Base-by-base conservation (phyloP, 2,888 invertebrate genomes). In the Callosobruchus maculatus region DNA sequence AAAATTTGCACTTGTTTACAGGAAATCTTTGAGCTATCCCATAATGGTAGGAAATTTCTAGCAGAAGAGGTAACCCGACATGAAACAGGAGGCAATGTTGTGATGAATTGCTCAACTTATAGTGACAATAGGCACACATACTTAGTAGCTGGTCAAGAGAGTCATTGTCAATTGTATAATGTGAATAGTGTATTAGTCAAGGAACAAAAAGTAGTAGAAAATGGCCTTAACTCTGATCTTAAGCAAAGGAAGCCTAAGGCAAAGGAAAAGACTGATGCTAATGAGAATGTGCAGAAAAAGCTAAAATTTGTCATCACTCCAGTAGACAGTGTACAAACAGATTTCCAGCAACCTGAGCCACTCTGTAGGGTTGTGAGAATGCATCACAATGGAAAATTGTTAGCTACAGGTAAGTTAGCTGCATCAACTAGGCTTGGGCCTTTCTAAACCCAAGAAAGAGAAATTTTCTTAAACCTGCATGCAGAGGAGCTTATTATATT, bases 11-110 rank as follows among this genome's bases (percentile, higher is more conserved):
- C n/a, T n/a, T n/a, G n/a, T n/a, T 88, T 90, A 74, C 84, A 97
- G 97, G 97, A 97, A 91, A 95, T 97, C 83, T 97, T 95, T 88
- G 97, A 97, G 87, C 88, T 97, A 72, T 94, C 93, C 74, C 94
- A 95, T 85, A 93, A 96, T 88, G 96, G 96, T 26, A 90, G 89
- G 49, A 92, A 92, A 79, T 95, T 96, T 84, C 90, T 95, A 74
- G 96, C 96, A 0, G 94, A 96, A 86, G 96, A 97, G 88, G 93
- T 97, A 74, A 92, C 95, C 84, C 90, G 96, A 73, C 94, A 96
- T 84, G 96, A 97, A 86, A 97, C 97, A 0, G 96, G 96, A 0
- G 92, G 93, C 0, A 94, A 93, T 83, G 96, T 96, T 71, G 95
- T 97, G 0, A 97, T 97, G 97, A 97, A 97, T 84, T 95, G 95